Evolutionary conservation across 2,888 invertebrate genomes (phyloP), one percentile per base, ranked within the genome.

Genomic region (Celastrina argiolus): DNA sequence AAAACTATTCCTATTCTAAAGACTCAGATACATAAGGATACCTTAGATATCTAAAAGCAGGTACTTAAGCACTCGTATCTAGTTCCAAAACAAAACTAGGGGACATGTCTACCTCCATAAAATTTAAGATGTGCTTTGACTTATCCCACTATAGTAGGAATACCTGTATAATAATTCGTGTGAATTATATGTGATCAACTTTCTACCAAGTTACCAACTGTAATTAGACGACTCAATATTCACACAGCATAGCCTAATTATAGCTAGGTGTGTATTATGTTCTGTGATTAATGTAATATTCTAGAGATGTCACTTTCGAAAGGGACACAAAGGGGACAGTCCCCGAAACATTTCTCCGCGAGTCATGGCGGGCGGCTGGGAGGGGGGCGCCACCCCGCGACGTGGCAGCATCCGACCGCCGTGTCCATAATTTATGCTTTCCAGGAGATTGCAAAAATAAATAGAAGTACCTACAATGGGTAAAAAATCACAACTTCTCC

Each of bases 391-490:
- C 72, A 61, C 64, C 68, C 69, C 69, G 74, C 79, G 77, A 77
- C 84, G 81, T 78, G 81, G 76, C 82, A 79, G 79, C 77, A 82
- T 82, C 82, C 77, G 74, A 79, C 81, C 81, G 76, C 81, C 81
- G 83, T 87, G 87, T 89, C 87, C 88, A 88, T 90, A 88, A 89
- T 90, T 89, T 88, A 90, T 88, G 83, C 83, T 81, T 79, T 83
- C 80, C 82, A 84, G 81, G 80, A 82, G 87, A 88, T 87, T 82
- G 80, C 85, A 86, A 87, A 87, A 88, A 89, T 89, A 89, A 86
- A 88, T 85, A 85, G 82, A 76, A 76, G 75, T 74, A 70, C 66
- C 42, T 79, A 81, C 78, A 76, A 78, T 78, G 83, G 78, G 77
- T 82, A 84, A 71, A 84, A 82, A 79, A 80, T 78, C 83, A 83